These are phyloP conservation scores for Trypoxylus dichotomus DNA, from an alignment of 1,140 invertebrate genomes.

Conservation along the genomic window DNA sequence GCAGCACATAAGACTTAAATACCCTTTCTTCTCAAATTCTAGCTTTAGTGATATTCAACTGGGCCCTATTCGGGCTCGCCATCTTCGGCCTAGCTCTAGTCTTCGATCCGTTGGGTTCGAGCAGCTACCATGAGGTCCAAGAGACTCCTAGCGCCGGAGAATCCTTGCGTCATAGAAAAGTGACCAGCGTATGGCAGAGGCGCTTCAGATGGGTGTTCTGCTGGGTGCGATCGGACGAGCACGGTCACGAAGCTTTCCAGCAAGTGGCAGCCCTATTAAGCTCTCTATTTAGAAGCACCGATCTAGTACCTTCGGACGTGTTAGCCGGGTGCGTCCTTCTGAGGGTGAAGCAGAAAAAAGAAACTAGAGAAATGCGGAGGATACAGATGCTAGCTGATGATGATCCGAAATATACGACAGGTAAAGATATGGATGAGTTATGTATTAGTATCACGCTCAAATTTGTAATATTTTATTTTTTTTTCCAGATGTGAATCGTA, in stretches of 20 bases:
- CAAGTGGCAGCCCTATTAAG: constrained; percentile 80
- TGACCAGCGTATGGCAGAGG: constrained; percentile 69
- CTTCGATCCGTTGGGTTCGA: constrained; percentile 78
- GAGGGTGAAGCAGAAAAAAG: constrained; percentile 70
- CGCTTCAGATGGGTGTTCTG: constrained; percentile 78
- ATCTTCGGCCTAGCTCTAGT: constrained; percentile 75
- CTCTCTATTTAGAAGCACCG: constrained; percentile 77
- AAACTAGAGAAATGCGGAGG: constrained; percentile 68
- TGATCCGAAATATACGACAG: constrained; percentile 67
- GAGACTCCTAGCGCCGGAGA: constrained; percentile 60
- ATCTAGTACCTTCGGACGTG: constrained; percentile 86
- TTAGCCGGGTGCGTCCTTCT: constrained; percentile 83
- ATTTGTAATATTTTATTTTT: background rate
- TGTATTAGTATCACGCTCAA: background rate
- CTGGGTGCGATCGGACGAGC: constrained; percentile 74
- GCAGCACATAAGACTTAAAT: background rate
- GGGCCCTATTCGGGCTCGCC: constrained; percentile 74
- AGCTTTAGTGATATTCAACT: constrained; percentile 79
- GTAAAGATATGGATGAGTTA: constrained; percentile 53
- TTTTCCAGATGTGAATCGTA: constrained; percentile 57
- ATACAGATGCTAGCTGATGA: constrained; percentile 69
- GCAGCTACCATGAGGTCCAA: constrained; percentile 62
- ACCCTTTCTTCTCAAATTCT: constrained; percentile 43
- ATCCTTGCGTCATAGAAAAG: constrained; percentile 61
- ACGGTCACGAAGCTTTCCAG: constrained; percentile 79